phyloP scores from a whole-genome alignment of 2,888 invertebrate species.

The Beris morrisii region DNA sequence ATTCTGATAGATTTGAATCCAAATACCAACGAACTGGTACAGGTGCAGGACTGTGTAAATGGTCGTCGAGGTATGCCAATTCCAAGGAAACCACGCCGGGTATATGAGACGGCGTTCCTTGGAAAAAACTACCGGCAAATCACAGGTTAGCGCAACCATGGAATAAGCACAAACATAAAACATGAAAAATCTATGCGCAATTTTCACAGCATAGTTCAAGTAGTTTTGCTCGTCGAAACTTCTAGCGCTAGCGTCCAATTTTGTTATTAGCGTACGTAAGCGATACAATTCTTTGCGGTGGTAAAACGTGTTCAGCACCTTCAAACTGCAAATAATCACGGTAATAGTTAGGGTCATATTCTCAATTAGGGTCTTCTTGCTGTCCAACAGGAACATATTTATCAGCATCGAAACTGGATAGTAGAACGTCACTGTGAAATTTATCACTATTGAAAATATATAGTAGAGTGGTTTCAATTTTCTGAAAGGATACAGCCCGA shows the following conservation, averaged over 20 bases:
- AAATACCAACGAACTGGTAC: conserved; percentile 27
- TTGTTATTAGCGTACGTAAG: conserved; percentile 42
- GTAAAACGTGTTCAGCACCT: conserved; percentile 48
- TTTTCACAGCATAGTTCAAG: conserved; percentile 41
- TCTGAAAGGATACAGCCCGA: conserved; percentile 45
- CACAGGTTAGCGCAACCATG: conserved; percentile 2
- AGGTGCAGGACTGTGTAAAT: background rate
- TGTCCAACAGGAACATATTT: conserved; percentile 45
- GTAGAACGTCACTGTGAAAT: conserved; percentile 46
- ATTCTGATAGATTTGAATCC: conserved; percentile 25
- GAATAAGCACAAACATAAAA: conserved; percentile 46
- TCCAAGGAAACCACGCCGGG: conserved; percentile 32
- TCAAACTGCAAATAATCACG: conserved; percentile 48
- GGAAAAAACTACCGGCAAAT: conserved; percentile 13
- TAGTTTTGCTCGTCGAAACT: conserved; percentile 41
- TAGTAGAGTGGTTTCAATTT: conserved; percentile 38
- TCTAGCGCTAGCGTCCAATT: conserved; percentile 43
- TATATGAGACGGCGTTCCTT: conserved; percentile 11
- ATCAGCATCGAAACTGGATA: conserved; percentile 49
- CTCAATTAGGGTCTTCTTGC: conserved; percentile 47
- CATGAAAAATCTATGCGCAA: conserved; percentile 43
- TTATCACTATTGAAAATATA: conserved; percentile 43
- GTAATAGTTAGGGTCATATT: conserved; percentile 51
- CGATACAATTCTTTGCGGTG: conserved; percentile 44
- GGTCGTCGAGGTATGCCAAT: conserved; percentile 16